Percentiles rank a stretch among this genome's conserved stretches.
These are phyloP conservation scores for Amphiprion ocellaris DNA, from an alignment of 2,113 vertebrate genomes.

Conservation along the genomic window DNA sequence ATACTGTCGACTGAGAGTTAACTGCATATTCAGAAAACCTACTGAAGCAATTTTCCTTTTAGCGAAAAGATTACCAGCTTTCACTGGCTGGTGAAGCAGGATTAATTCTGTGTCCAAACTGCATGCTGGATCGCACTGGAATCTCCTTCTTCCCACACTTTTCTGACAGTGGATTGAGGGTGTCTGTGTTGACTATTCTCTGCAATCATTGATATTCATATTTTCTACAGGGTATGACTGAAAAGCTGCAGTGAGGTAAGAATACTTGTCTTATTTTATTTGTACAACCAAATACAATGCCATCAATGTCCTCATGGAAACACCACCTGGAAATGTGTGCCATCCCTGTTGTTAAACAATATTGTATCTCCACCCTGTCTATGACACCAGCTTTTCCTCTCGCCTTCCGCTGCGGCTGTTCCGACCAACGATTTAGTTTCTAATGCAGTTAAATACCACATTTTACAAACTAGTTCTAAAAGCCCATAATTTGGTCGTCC, in stretches of 20 bases:
- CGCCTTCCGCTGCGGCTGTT: neutral
- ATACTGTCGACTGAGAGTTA: no score
- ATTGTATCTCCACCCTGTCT: neutral
- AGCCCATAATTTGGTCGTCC: neutral
- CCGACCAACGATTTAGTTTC: neutral
- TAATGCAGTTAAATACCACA: neutral
- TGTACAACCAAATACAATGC: neutral
- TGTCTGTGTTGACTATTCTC: no score
- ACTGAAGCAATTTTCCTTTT: neutral
- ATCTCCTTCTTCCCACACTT: no score
- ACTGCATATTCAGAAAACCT: no score
- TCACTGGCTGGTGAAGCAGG: neutral
- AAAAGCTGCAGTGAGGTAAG: no score
- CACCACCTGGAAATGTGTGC: neutral
- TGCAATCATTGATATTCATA: no score
- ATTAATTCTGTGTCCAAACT: no score
- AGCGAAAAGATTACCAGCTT: neutral
- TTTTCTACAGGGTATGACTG: no score
- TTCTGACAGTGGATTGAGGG: no score
- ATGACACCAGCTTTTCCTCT: neutral
- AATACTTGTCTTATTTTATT: neutral
- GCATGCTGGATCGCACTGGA: no score
- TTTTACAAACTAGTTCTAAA: neutral
- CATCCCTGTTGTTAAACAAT: neutral
- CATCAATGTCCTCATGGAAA: neutral